Base-by-base conservation (phyloP, 2,113 vertebrate species). In the Gymnogyps californianus region DNA sequence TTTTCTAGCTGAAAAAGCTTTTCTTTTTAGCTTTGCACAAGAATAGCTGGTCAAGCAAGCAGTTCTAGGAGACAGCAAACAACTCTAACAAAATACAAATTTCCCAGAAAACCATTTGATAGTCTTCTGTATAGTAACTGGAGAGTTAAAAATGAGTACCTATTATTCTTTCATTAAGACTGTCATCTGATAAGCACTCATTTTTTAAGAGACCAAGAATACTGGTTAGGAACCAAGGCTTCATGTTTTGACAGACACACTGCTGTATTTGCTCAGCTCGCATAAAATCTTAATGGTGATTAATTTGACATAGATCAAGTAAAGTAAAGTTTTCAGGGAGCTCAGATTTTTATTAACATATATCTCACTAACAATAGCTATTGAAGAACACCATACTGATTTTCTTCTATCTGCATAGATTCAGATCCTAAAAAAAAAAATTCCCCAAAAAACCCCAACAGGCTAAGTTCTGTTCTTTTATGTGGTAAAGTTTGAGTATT, bases 391-490 rank as follows among this genome's bases (percentile, higher is more conserved):
- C 16, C 25, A 24, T 29, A 24, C 4, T 58, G 20, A 70, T 77
- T 89, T 88, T 69, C 42, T 78, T 71, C 55, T 29, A 29, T 47
- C 16, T 44, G 15, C 21, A 61, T 7, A 49, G 36, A 79, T 77
- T 61, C 15, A 25, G 44, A 65, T 11, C 15, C 47, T 28, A 34
- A 76, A 67, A 89, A 25, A 25, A 54, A 65, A 77, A 34, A 9
- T 9, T 3, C 1, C 1, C 6, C 4, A 3, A 2, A 49, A 47
- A 58, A 31, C 1, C 6, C 18, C 21, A 77, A 13, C 6, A 62
- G 20, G 4, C 9, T 28, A 59, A n/a, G 6, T 54, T 64, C 36
- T 81, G 10, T 10, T 47, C 10, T 20, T 83, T 58, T 36, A 59
- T 55, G 9, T 75, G 34, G 11, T 52, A 65, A 65, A 57, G 16